Evolutionary conservation across 23 tunicate genomes (phyloP), one percentile per base, ranked within the genome.

Genomic region (Phallusia fumigata): DNA sequence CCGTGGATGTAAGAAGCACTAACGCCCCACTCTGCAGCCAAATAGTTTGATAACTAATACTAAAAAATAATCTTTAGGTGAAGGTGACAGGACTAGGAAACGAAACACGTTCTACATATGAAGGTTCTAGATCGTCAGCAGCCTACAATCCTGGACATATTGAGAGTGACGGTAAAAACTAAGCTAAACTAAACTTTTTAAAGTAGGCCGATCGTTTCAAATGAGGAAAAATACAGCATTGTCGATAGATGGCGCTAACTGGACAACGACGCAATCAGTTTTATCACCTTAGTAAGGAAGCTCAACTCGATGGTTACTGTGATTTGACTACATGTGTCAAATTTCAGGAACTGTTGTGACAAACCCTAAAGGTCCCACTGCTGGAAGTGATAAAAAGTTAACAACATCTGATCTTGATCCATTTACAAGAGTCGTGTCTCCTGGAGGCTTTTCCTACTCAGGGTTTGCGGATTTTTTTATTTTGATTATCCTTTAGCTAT

Each of bases 361-460:
- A 31, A 83, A 83, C 73, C 87, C 87, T 1, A 76, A 47, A 12
- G 81, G 45, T 30, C 33, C 44, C 11, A 30, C 19, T 6, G 28
- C 77, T 35, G 44, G 45, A 22, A 75, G 10, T n/a, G 36, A 78
- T n/a, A 50, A 32, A 6, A 80, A 85, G 47, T 52, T 72, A 2
- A 8, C 83, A 2, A 45, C 65, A 30, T n/a, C 74, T 35, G 79
- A 79, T 19, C 35, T 82, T 77, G 92, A 88, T 65, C 79, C 83
- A 21, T 88, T 88, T 74, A 30, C 65, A 44, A 83, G 92, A 77
- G 78, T 83, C 40, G 83, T 75, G 21, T 82, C 92, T 65, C 82
- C 83, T 10, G 92, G 92, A 31, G 92, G 87, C 36, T 88, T 88
- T 78, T 77, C 83, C 19, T 88, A 58, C 35, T 65, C 83, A 16